Evolutionary conservation across 2,113 vertebrate species (phyloP).

Genomic region (Leptocoma aspasia): DNA sequence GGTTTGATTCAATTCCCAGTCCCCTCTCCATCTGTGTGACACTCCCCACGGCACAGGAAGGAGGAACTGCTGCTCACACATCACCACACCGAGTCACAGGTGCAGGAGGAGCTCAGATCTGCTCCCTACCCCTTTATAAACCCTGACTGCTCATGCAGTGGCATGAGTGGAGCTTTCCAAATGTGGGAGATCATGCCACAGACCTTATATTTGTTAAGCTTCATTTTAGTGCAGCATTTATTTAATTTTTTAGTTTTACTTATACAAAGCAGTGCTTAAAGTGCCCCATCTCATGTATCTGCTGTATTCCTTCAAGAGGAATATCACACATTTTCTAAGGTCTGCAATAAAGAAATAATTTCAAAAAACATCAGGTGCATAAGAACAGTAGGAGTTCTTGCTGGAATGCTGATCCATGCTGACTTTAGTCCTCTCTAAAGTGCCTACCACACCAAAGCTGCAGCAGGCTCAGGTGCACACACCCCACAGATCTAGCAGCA

Average conservation of each 20-base stretch:
- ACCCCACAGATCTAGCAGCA: neutral
- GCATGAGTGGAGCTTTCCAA: neutral
- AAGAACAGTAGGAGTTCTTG: neutral
- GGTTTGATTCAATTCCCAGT: neutral
- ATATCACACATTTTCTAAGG: neutral
- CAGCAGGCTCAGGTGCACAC: neutral
- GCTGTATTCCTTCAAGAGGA: neutral
- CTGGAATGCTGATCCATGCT: neutral
- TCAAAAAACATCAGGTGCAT: neutral
- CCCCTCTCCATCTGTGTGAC: neutral
- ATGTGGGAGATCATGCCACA: neutral
- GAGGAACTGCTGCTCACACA: neutral
- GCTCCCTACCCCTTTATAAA: neutral
- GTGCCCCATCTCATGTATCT: fast-evolving
- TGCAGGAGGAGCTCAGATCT: neutral
- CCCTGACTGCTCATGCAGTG: neutral
- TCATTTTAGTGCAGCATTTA: neutral
- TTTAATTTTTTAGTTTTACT: neutral
- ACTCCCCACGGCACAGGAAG: neutral
- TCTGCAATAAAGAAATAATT: neutral
- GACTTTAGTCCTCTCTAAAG: neutral
- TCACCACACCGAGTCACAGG: neutral
- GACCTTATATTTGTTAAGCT: neutral
- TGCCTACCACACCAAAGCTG: neutral
- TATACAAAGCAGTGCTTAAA: neutral